A percentile compares a stretch with the other conserved stretches of the same genome.
Conservation (phyloP, 2,888 invertebrate genomes). For the Microctonus brassicae region DNA sequence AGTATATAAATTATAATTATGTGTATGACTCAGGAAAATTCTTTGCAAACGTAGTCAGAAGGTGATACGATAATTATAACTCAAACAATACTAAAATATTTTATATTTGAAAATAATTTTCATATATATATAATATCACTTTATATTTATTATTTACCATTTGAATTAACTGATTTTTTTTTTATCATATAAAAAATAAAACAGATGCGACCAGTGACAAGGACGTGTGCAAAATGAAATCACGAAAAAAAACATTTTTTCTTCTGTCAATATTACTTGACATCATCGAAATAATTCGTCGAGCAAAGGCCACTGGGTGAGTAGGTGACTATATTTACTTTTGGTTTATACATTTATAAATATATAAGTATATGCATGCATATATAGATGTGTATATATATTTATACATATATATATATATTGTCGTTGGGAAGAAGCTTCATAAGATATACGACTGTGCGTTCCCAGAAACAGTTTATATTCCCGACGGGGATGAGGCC, state of each 20-base stretch:
- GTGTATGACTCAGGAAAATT: slow-evolving; percentile 31
- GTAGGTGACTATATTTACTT: slow-evolving; percentile 61
- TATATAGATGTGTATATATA: background rate
- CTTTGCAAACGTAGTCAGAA: slow-evolving; percentile 56
- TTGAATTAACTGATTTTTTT: too few relatives aligned
- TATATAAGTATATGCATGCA: background rate
- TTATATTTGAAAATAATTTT: slow-evolving; percentile 57
- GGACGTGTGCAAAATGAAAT: background rate
- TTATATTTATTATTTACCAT: too few relatives aligned
- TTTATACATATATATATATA: background rate
- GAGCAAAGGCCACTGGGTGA: slow-evolving; percentile 55
- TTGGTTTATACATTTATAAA: slow-evolving; percentile 32
- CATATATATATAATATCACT: too few relatives aligned
- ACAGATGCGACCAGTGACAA: slow-evolving; percentile 37
- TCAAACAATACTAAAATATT: slow-evolving; percentile 60
- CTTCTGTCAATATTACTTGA: background rate
- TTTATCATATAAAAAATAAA: slow-evolving; percentile 4
- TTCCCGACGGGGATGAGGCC: slow-evolving; percentile 53
- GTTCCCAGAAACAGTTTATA: slow-evolving; percentile 69
- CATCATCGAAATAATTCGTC: background rate
- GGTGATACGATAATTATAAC: slow-evolving; percentile 65
- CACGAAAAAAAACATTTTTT: background rate
- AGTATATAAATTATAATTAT: too few relatives aligned
- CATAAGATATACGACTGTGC: slow-evolving; percentile 66
- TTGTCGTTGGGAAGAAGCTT: slow-evolving; percentile 36